Conservation (phyloP, 2,888 invertebrate species). For the Lutraria lutraria region DNA sequence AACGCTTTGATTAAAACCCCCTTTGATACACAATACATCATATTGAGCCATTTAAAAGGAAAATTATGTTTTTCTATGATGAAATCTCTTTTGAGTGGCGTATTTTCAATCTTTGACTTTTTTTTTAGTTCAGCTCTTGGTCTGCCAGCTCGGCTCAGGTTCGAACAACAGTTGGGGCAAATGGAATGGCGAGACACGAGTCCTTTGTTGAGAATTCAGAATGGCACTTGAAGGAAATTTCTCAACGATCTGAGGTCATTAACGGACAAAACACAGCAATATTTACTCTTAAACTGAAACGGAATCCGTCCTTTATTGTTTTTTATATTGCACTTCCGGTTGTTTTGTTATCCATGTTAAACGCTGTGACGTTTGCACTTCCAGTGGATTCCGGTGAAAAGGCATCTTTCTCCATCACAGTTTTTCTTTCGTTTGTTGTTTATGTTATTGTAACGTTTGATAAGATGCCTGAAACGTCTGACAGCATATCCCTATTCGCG, state of each 20-base stretch:
- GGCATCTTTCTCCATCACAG: constrained; percentile 54
- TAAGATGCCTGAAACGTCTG: constrained; percentile 65
- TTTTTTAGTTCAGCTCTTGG: constrained; percentile 63
- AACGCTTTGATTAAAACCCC: no score
- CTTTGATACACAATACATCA: no score
- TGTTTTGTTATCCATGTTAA: constrained; percentile 53
- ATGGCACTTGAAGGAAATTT: constrained; percentile 50
- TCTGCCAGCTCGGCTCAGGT: constrained; percentile 49
- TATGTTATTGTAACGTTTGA: constrained; percentile 64
- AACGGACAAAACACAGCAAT: constrained; percentile 46
- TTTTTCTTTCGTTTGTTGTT: constrained; percentile 64
- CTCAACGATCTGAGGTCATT: constrained; percentile 39
- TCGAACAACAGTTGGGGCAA: constrained; percentile 43
- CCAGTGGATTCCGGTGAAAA: constrained; percentile 58
- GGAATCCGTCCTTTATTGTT: constrained; percentile 56
- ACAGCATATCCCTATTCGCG: constrained; percentile 56
- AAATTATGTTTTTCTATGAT: no score
- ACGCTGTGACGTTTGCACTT: constrained; percentile 57
- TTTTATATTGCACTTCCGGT: constrained; percentile 61
- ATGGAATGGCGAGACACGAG: constrained; percentile 53
- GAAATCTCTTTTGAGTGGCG: neutral
- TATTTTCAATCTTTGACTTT: neutral
- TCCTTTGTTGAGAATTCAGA: constrained; percentile 58
- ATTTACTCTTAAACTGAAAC: constrained; percentile 48
- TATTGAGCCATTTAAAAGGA: no score